Evolutionary conservation across 2,113 vertebrate genomes (phyloP), one percentile per base, ranked within the genome.

Genomic region (Alligator mississippiensis): DNA sequence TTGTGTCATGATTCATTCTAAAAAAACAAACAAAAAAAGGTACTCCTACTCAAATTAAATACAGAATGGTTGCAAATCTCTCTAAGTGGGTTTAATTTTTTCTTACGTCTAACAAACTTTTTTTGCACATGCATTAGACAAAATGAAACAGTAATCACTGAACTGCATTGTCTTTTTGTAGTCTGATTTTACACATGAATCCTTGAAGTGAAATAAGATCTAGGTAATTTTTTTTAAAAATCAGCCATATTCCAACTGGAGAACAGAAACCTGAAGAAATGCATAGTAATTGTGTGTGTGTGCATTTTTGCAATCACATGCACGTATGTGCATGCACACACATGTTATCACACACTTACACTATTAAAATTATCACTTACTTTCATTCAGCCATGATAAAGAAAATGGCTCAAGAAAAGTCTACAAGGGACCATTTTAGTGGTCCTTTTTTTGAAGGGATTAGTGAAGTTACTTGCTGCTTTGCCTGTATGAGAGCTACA

Each of bases 101-200:
- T 87, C 80, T 47, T 85, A 89, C 85, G 27, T 13, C 82, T 80
- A 60, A 82, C 63, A 93, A 90, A 87, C 84, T 58, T 90, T 93
- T 91, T 80, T 77, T 82, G 93, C 91, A 93, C 82, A 64, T 85
- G 93, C 85, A 70, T 87, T 94, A 75, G 85, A 86, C 30, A 75
- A 92, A 94, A 92, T 94, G 76, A 90, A 89, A 94, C 58, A 25
- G 34, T 15, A 59, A 19, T 90, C 87, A 86, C 64, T 77, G 27
- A 58, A 93, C 85, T 75, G 25, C 57, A 85, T 66, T 78, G n/a
- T 82, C 87, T 86, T 87, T 85, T 86, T 90, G 28, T 61, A 95
- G 81, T 47, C 61, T 80, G 38, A 57, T 77, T 22, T 17, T 38
- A 2, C 55, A 38, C 9, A 27, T 82, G 89, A 92, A 87, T 91